A percentile compares a stretch with the other conserved stretches of the same genome.
These are phyloP conservation scores for Drosophila sp. DNA, from an alignment of 1,140 invertebrate genomes.

Conservation along the genomic window DNA sequence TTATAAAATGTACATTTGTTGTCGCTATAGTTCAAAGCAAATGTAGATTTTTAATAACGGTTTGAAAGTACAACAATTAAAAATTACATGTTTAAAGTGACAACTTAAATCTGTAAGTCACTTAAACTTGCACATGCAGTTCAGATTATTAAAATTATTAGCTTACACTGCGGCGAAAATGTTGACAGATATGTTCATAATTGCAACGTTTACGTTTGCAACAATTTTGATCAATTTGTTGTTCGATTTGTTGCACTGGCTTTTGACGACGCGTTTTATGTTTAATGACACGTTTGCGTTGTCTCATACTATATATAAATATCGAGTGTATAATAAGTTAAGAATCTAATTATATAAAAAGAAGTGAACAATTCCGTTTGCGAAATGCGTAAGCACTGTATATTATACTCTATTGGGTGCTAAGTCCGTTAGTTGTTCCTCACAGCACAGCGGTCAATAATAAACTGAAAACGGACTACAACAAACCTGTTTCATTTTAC, in stretches of 20 bases:
- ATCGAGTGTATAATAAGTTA: slow-evolving; percentile 16
- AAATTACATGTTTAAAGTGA: too few species aligned
- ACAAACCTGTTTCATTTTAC: neutral
- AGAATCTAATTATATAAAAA: slow-evolving; percentile 70
- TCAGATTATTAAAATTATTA: neutral
- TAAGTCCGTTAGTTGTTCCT: slow-evolving; percentile 35
- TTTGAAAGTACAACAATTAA: too few species aligned
- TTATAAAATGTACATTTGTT: too few species aligned
- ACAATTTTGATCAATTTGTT: slow-evolving; percentile 57
- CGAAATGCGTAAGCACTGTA: slow-evolving; percentile 29
- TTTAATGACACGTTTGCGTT: slow-evolving; percentile 55
- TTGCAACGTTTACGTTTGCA: slow-evolving; percentile 66
- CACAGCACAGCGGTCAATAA: slow-evolving; percentile 62
- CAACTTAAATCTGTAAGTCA: too few species aligned
- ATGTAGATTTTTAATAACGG: too few species aligned
- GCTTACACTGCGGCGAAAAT: slow-evolving; percentile 72
- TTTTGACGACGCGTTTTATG: slow-evolving; percentile 55
- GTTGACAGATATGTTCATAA: slow-evolving; percentile 71
- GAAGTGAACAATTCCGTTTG: slow-evolving; percentile 35
- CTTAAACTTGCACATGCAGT: too few species aligned
- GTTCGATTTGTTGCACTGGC: slow-evolving; percentile 13
- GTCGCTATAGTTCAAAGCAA: too few species aligned
- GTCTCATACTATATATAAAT: slow-evolving; percentile 67
- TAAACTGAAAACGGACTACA: slow-evolving; percentile 53
- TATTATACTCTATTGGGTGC: slow-evolving; percentile 9